Conservation (phyloP, 2,797 vertebrate genomes). For the Oryzias sinensis region DNA sequence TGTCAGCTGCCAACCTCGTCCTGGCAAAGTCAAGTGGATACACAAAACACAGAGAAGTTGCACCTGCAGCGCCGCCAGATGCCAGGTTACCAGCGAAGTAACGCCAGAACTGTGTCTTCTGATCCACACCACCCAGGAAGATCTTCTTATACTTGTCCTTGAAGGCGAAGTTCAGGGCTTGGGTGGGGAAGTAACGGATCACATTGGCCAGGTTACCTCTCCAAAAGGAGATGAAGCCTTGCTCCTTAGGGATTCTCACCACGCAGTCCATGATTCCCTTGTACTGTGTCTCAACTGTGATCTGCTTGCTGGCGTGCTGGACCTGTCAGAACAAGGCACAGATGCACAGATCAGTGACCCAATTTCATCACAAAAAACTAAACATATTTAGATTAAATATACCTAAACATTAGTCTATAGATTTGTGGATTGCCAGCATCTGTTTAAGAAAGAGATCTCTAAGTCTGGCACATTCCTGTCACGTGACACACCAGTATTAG, state of each 20-base stretch:
- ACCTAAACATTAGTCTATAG: too few relatives aligned
- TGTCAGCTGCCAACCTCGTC: slow-evolving; percentile 94
- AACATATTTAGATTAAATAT: too few relatives aligned
- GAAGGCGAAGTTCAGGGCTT: slow-evolving; percentile 99
- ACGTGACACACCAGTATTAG: slow-evolving; percentile 67
- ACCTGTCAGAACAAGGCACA: slow-evolving; percentile 74
- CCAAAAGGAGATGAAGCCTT: slow-evolving; percentile 96
- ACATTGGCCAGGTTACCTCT: slow-evolving; percentile 99
- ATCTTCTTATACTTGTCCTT: slow-evolving; percentile 99
- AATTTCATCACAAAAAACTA: too few relatives aligned
- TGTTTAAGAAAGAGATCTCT: neutral
- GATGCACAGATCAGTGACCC: too few relatives aligned
- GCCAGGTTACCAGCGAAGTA: slow-evolving; percentile 97
- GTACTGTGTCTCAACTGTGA: slow-evolving; percentile 91
- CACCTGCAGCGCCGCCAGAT: slow-evolving; percentile 93
- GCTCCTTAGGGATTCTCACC: slow-evolving; percentile 94
- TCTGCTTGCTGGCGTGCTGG: slow-evolving; percentile 98
- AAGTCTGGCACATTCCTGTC: slow-evolving; percentile 35
- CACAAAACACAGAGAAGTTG: slow-evolving; percentile 97
- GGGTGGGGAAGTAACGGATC: slow-evolving; percentile 98
- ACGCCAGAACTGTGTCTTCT: slow-evolving; percentile 98
- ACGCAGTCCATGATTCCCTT: slow-evolving; percentile 98
- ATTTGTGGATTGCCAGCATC: too few relatives aligned
- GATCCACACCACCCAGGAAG: slow-evolving; percentile 97
- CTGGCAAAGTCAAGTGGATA: slow-evolving; percentile 99